Percentiles rank a stretch among this genome's conserved stretches.
phyloP scores from a whole-genome alignment of 2,888 invertebrate genomes.

The Petrolisthes cinctipes region DNA sequence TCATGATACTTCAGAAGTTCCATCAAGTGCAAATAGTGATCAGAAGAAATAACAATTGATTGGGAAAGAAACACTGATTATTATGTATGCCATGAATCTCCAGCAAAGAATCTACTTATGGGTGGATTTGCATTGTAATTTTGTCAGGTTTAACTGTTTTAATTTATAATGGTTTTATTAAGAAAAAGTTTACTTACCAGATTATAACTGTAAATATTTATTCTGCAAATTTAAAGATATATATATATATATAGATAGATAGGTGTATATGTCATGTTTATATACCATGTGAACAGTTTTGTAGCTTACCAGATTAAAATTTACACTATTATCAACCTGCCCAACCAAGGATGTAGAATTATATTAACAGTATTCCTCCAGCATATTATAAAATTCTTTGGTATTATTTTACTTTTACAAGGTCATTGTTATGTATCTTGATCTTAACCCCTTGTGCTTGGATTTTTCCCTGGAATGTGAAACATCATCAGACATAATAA shows the following conservation, averaged over 20 bases:
- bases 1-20: conserved; percentile 65
- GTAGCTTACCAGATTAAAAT: not conserved
- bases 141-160: not conserved
- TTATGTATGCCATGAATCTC: too few relatives aligned
- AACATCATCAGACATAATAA: too few relatives aligned
- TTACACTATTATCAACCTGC: not conserved
- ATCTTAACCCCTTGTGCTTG: too few relatives aligned
- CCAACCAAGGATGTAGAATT: not conserved
- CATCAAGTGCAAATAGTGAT: conserved; percentile 13
- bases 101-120: not conserved
- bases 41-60: conserved; percentile 23
- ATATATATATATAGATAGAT: not conserved
- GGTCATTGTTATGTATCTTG: too few relatives aligned
- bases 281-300: not conserved
- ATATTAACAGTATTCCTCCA: too few relatives aligned
- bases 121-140: not conserved
- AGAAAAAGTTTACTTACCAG: conserved; percentile 12
- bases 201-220: conserved; percentile 6
- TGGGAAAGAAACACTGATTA: not conserved
- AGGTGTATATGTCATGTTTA: not conserved
- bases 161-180: not conserved
- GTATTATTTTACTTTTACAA: too few relatives aligned
- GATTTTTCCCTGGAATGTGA: too few relatives aligned
- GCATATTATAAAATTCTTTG: too few relatives aligned
- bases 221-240: not conserved